Conservation (phyloP, 2,113 vertebrate genomes). For the Vombatus ursinus region DNA sequence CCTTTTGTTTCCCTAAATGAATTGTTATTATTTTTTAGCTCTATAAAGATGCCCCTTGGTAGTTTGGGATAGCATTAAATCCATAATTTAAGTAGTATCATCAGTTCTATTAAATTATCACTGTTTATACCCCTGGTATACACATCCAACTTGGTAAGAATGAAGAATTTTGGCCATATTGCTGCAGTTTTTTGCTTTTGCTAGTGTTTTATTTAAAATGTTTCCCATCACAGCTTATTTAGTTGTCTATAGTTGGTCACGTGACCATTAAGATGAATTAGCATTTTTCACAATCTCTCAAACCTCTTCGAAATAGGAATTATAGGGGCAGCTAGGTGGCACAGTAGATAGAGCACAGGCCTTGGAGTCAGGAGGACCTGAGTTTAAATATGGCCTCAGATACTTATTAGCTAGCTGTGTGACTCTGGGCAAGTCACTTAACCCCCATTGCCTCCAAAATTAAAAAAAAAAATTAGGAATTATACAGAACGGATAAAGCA, state of each 20-base stretch:
- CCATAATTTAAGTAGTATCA: background rate
- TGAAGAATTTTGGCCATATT: background rate
- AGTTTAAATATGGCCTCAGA: too few relatives aligned
- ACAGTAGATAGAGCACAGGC: too few relatives aligned
- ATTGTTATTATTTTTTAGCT: background rate
- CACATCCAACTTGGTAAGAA: background rate
- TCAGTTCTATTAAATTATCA: background rate
- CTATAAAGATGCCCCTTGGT: background rate
- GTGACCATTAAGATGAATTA: background rate
- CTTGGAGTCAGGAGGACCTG: too few relatives aligned
- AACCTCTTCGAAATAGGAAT: background rate
- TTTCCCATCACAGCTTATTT: background rate
- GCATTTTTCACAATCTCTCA: background rate
- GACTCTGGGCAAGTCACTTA: too few relatives aligned
- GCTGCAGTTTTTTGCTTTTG: background rate
- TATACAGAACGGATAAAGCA: background rate
- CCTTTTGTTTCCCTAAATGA: background rate
- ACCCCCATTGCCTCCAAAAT: too few relatives aligned
- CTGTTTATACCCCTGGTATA: background rate
- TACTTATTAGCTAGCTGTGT: too few relatives aligned
- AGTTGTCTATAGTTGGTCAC: background rate
- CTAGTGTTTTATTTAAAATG: background rate
- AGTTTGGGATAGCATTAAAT: background rate
- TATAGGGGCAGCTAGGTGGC: background rate
- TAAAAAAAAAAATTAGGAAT: background rate